Evolutionary conservation across 1,140 invertebrate species (phyloP).

Genomic region (Temnothorax curvispinosus): DNA sequence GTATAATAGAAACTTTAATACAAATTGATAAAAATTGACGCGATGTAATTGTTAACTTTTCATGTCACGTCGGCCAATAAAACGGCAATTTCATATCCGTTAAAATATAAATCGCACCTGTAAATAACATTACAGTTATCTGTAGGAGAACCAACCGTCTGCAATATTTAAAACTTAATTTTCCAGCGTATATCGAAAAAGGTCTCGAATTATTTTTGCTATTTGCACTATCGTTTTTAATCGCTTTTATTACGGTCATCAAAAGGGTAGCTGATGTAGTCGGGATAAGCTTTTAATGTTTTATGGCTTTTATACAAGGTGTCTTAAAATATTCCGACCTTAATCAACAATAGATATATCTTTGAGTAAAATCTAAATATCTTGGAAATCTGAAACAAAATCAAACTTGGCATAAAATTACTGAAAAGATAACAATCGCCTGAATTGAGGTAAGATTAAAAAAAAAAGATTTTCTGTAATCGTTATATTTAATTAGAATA

Average conservation of each 20-base stretch:
- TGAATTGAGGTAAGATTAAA: neutral
- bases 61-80: neutral
- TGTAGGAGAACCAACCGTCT: neutral
- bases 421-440: neutral
- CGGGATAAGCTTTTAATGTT: constrained; percentile 10
- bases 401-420: neutral
- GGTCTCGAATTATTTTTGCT: constrained; percentile 24
- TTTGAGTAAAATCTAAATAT: neutral
- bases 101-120: neutral
- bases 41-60: constrained; percentile 29
- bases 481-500: neutral
- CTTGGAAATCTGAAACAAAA: neutral
- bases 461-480: neutral
- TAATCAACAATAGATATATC: neutral
- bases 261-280: neutral
- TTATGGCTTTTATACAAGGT: neutral
- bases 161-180: constrained; percentile 12
- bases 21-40: constrained; percentile 9
- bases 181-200: neutral
- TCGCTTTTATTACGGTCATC: constrained; percentile 4
- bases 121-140: neutral
- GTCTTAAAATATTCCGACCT: neutral
- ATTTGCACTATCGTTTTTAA: neutral
- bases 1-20: neutral
- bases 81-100: neutral